phyloP scores from a whole-genome alignment of 64 coral and sea anemone genomes.

The Montipora sp. region DNA sequence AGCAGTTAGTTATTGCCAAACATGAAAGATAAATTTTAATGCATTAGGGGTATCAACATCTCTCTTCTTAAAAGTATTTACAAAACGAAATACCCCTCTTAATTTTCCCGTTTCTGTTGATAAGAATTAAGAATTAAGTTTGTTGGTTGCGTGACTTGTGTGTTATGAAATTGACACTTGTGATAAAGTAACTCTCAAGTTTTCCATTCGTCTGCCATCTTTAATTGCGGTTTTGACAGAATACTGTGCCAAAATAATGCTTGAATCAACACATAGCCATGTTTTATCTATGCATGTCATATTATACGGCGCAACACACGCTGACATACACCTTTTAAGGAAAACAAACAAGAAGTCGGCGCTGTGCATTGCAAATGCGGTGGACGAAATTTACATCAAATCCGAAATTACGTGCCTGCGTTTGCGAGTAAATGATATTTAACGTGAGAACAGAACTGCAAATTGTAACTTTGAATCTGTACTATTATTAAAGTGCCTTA shows the following conservation, averaged over 20 bases:
- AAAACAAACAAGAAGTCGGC: conserved; percentile 6
- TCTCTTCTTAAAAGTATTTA: conserved; percentile 14
- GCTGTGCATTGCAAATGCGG: background rate
- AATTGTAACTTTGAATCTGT: background rate
- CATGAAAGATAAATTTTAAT: conserved; percentile 33
- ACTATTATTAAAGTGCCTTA: background rate
- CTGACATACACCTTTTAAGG: background rate
- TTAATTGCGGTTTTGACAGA: conserved; percentile 30
- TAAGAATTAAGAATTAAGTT: background rate
- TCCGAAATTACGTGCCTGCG: background rate
- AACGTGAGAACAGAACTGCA: conserved; percentile 1
- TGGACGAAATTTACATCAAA: background rate
- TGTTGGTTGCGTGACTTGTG: conserved; percentile 20
- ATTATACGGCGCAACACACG: conserved; percentile 1
- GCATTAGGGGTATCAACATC: background rate
- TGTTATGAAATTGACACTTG: conserved; percentile 1
- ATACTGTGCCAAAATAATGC: conserved; percentile 26
- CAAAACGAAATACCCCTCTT: background rate
- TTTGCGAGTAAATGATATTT: background rate
- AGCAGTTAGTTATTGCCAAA: background rate
- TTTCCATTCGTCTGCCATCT: background rate
- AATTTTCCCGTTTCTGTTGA: background rate
- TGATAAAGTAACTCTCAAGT: too few species aligned
- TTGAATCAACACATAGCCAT: conserved; percentile 27
- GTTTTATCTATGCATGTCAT: conserved; percentile 23